Evolutionary conservation across 2,797 vertebrate species (phyloP).

Genomic region (Girardinus metallicus): DNA sequence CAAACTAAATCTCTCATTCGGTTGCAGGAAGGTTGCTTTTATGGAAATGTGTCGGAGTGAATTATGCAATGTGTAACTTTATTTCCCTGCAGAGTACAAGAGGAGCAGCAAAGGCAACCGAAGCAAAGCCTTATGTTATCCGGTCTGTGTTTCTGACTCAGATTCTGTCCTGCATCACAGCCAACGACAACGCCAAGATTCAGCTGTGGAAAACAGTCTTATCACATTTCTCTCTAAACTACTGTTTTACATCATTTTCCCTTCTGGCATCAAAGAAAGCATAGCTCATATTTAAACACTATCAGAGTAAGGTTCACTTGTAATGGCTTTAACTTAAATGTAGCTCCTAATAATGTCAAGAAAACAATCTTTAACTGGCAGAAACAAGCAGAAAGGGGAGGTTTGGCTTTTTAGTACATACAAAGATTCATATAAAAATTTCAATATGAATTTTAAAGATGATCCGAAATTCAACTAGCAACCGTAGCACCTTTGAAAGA

Average conservation of each 20-base stretch:
- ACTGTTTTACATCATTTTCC: not conserved
- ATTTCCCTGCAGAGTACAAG: not conserved
- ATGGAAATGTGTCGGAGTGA: not conserved
- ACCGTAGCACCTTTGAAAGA: not conserved
- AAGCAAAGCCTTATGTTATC: not conserved
- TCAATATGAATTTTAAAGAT: not conserved
- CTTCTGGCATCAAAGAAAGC: not conserved
- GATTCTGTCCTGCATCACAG: not conserved
- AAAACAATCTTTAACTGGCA: not conserved
- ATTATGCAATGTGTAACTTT: not conserved
- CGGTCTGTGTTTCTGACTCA: not conserved
- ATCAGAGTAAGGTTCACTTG: not conserved
- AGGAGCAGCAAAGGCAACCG: not conserved
- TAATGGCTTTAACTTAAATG: not conserved
- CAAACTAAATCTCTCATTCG: not conserved
- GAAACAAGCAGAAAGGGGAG: not conserved
- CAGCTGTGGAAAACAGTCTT: not conserved
- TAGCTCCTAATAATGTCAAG: not conserved
- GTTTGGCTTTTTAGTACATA: not conserved
- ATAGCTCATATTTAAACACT: not conserved
- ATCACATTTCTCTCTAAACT: not conserved
- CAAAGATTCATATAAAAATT: not conserved
- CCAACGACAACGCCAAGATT: not conserved
- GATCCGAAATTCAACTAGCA: not conserved
- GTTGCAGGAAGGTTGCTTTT: not conserved